These are phyloP conservation scores for Murina feae DNA, from an alignment of 2,113 vertebrate species.

Conservation along the genomic window DNA sequence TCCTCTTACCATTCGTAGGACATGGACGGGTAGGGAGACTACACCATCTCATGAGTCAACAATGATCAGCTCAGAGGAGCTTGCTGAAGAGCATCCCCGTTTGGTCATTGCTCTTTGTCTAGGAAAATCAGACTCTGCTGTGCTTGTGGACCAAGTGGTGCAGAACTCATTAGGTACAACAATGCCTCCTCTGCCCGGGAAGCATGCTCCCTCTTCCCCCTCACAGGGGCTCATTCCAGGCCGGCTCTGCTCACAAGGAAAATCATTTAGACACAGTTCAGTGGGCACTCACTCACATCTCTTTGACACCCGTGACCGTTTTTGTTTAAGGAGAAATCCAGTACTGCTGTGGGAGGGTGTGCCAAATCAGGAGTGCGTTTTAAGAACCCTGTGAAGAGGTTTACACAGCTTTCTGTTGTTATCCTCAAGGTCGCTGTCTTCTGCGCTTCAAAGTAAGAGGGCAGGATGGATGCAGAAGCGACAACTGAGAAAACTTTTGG, in stretches of 20 bases:
- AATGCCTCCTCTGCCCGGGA: conserved; percentile 71
- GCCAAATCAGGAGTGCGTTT: conserved; percentile 48
- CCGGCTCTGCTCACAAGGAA: conserved; percentile 72
- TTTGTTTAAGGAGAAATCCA: conserved; percentile 67
- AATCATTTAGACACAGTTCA: conserved; percentile 73
- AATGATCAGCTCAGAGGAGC: background rate
- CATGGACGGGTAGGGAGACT: background rate
- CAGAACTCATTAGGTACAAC: conserved; percentile 78
- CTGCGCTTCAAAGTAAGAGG: conserved; percentile 40
- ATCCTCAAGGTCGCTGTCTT: conserved; percentile 30
- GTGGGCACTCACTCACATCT: conserved; percentile 57
- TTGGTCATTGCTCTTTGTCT: conserved; percentile 71
- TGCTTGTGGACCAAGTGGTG: conserved; percentile 70
- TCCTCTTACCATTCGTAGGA: background rate
- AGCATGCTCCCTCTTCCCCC: conserved; percentile 72
- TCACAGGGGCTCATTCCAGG: conserved; percentile 51
- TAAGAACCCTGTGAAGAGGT: conserved; percentile 49
- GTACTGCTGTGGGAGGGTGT: conserved; percentile 49
- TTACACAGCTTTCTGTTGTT: conserved; percentile 70
- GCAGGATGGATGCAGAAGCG: background rate
- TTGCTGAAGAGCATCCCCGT: background rate
- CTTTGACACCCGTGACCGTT: conserved; percentile 69
- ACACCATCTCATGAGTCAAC: background rate
- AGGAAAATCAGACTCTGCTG: conserved; percentile 73
- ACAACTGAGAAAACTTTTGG: background rate